Evolutionary conservation across 2,888 invertebrate genomes (phyloP).

Genomic region (Drosophila nr. medialis): DNA sequence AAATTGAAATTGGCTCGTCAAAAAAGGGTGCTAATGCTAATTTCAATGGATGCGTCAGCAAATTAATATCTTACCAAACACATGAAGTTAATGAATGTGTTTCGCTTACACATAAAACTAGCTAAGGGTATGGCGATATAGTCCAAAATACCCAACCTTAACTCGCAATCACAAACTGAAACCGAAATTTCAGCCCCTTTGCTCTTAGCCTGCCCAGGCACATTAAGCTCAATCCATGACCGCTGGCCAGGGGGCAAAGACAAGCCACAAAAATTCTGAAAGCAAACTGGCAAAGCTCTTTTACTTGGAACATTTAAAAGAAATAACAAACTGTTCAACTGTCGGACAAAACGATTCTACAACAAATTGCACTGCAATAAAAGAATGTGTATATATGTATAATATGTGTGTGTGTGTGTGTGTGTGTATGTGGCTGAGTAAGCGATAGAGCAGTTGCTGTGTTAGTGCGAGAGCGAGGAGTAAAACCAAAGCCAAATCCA

Average conservation of each 20-base stretch:
- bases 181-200: constrained; percentile 5
- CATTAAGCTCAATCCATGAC: constrained; percentile 63
- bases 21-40: constrained; percentile 21
- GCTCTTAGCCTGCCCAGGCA: constrained; percentile 3
- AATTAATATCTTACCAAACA: constrained; percentile 13
- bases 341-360: constrained; percentile 82
- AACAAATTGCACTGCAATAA: constrained; percentile 83
- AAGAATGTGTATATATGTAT: constrained; percentile 48
- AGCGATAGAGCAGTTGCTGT: constrained; percentile 17
- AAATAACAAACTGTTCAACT: constrained; percentile 80
- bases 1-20: constrained; percentile 43
- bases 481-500: constrained; percentile 50
- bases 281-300: constrained; percentile 70
- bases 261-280: constrained; percentile 77
- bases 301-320: constrained; percentile 80
- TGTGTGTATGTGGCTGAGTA: constrained; percentile 16
- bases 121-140: background rate
- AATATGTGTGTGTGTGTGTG: constrained; percentile 18
- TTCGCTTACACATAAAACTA: constrained; percentile 6
- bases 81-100: constrained; percentile 22
- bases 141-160: background rate
- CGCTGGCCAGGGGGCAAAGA: constrained; percentile 50
- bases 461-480: constrained; percentile 25
- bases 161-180: background rate
- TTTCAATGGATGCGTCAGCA: constrained; percentile 26